Base-by-base conservation (phyloP, 2,888 invertebrate species). In the Seira musarum region DNA sequence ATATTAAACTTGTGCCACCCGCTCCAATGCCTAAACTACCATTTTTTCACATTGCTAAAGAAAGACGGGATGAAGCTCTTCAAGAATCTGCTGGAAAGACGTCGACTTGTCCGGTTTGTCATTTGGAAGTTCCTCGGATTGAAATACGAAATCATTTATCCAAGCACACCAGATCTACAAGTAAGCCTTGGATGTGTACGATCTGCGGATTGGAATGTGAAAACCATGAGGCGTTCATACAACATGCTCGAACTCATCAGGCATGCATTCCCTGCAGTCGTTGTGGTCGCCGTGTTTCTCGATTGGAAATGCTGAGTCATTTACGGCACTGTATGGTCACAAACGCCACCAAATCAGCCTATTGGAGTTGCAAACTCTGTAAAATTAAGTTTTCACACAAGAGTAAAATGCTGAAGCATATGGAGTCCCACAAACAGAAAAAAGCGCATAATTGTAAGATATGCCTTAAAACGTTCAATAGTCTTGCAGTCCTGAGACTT, bases 61-160 rank as follows among this genome's bases (percentile, higher is more conserved):
- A 1, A 25, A 17, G 1, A 21, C 3, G 53, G 46, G 0, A 40
- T 24, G 24, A 10, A 2, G 46, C 46, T 1, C 63, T 46, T 24
- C 61, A 60, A 1, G 15, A 24, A 1, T 3, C 57, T 21, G 61
- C 22, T 10, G 69, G 63, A 2, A 40, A 63, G n/a, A 69, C 66
- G 2, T 49, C 64, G 5, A 46, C 40, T 1, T 77, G 77, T 40
- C 77, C 70, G 1, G 46, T 77, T 2, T 77, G 77, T 53, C 64
- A 60, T n/a, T 8, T 53, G 63, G 46, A 35, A 57, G 40, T 77
- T 35, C 53, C 65, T 13, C 35, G 77, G 10, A 35, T 19, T 8
- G 77, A 65, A 15, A 70, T 77, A n/a, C 64, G 57, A 1, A 2
- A 3, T 13, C 77, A 77, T 65, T 40, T 77, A 15, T 64, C 70